phyloP scores from a whole-genome alignment of 2,797 vertebrate genomes.

The Pampus argenteus region DNA sequence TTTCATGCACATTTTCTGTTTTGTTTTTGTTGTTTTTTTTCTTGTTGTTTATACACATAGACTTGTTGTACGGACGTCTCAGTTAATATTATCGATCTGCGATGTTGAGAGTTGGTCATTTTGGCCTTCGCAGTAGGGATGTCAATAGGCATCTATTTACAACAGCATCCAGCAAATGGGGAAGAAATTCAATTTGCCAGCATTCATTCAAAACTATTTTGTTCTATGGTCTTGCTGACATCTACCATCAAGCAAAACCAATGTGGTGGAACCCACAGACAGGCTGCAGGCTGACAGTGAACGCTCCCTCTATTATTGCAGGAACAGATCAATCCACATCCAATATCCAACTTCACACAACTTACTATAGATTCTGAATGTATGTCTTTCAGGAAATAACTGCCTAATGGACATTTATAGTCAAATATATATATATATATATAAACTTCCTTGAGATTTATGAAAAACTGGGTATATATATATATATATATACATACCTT shows the following conservation, averaged over 20 bases:
- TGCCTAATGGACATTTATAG: conserved; percentile 21
- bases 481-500: too few species aligned
- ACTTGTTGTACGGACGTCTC: conserved; percentile 36
- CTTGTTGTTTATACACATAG: conserved; percentile 43
- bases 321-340: conserved; percentile 66
- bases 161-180: conserved; percentile 68
- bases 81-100: conserved; percentile 72
- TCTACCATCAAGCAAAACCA: conserved; percentile 79
- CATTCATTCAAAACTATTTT: conserved; percentile 80
- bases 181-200: conserved; percentile 83
- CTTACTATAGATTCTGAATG: conserved; percentile 45
- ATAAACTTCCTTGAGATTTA: too few species aligned
- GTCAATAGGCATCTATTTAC: conserved; percentile 81
- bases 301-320: conserved; percentile 60
- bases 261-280: conserved; percentile 74
- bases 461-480: too few species aligned
- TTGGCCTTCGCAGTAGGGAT: conserved; percentile 41
- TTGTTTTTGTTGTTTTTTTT: conserved; percentile 40
- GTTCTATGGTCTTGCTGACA: conserved; percentile 74
- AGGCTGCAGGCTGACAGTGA: conserved; percentile 69
- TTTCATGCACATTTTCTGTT: conserved; percentile 3
- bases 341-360: conserved; percentile 31
- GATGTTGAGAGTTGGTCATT: conserved; percentile 62
- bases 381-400: conserved; percentile 33
- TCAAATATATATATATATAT: not conserved